These are phyloP conservation scores for Agrochola circellaris DNA, from an alignment of 2,888 invertebrate genomes.

Conservation along the genomic window DNA sequence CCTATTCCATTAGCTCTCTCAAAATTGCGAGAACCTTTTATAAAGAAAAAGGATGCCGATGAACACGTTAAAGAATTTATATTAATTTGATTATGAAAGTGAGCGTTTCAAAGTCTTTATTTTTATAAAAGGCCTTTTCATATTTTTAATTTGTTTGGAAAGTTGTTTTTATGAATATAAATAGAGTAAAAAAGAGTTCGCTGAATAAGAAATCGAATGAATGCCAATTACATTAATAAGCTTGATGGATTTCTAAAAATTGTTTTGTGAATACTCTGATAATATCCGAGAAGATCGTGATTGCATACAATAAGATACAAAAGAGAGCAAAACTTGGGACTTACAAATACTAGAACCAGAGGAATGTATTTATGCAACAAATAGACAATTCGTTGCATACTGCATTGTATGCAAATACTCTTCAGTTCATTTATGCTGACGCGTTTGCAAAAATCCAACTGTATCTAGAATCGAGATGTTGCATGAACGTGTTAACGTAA, in stretches of 20 bases:
- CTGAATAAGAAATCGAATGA: constrained; percentile 22
- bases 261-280: neutral
- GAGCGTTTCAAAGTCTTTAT: constrained; percentile 41
- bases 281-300: neutral
- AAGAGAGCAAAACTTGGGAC: constrained; percentile 7
- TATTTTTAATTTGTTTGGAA: constrained; percentile 51
- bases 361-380: constrained; percentile 70
- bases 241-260: constrained; percentile 12
- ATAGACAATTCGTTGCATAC: constrained; percentile 41
- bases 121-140: constrained; percentile 48
- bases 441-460: constrained; percentile 68
- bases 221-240: constrained; percentile 3
- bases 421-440: constrained; percentile 62
- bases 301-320: constrained; percentile 9
- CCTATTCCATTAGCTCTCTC: constrained; percentile 56
- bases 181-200: constrained; percentile 37
- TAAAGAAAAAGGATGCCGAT: constrained; percentile 33
- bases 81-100: constrained; percentile 47
- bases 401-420: constrained; percentile 64
- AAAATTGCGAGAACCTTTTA: constrained; percentile 34
- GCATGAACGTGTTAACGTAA: constrained; percentile 69
- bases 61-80: constrained; percentile 42
- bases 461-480: constrained; percentile 65
- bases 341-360: constrained; percentile 61
- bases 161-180: constrained; percentile 67